Evolutionary conservation across 2,113 vertebrate genomes (phyloP).

Genomic region (Tragelaphus scriptus): DNA sequence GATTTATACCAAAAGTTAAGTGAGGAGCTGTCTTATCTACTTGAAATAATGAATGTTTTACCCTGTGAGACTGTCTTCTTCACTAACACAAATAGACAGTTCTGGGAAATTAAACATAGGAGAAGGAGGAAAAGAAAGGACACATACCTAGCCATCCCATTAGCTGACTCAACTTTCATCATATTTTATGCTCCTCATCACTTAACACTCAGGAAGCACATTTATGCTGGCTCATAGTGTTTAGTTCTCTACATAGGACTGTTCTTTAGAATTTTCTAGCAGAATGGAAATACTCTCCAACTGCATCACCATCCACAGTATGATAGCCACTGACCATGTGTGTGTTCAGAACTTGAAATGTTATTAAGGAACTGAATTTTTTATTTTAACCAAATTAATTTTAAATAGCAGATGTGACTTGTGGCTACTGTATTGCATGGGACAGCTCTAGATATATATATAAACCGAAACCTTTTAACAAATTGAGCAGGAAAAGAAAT

Average conservation of each 20-base stretch:
- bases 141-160: not conserved
- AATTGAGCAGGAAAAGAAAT: not conserved
- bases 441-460: not conserved
- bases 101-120: not conserved
- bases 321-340: not conserved
- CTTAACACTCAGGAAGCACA: not conserved
- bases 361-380: not conserved
- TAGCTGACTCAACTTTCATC: not conserved
- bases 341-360: not conserved
- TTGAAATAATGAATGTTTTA: not conserved
- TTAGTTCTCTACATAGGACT: not conserved
- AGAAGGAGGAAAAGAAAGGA: not conserved
- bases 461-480: not conserved
- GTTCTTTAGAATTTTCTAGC: not conserved
- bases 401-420: not conserved
- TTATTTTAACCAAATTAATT: not conserved
- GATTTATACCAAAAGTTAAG: conserved; percentile 13
- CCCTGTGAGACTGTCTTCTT: not conserved
- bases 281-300: not conserved
- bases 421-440: not conserved
- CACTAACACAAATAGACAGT: not conserved
- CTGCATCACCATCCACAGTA: not conserved
- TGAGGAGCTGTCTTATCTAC: not conserved
- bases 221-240: not conserved
- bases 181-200: not conserved